These are phyloP conservation scores for Xyrichtys novacula DNA, from an alignment of 2,797 vertebrate species.

Conservation along the genomic window DNA sequence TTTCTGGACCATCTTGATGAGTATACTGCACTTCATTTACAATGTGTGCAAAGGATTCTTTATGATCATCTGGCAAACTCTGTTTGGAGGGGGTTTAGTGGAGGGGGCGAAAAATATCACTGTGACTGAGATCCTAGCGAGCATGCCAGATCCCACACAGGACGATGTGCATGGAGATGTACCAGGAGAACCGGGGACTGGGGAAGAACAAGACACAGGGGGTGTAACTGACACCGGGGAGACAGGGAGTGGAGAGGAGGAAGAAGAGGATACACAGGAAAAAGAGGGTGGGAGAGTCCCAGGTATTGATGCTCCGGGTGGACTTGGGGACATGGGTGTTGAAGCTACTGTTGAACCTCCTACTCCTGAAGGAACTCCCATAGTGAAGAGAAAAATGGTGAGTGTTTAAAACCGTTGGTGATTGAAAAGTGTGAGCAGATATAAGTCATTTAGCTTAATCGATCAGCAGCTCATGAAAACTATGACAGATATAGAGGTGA, in stretches of 20 bases:
- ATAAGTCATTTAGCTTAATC: not conserved
- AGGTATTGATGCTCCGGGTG: slow-evolving; percentile 87
- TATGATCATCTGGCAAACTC: slow-evolving; percentile 89
- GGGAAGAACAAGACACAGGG: slow-evolving; percentile 84
- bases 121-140: slow-evolving; percentile 92
- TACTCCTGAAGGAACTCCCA: slow-evolving; percentile 93
- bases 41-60: slow-evolving; percentile 89
- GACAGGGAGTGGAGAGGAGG: slow-evolving; percentile 86
- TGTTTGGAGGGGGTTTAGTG: slow-evolving; percentile 93
- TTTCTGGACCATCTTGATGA: slow-evolving; percentile 84
- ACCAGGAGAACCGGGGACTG: slow-evolving; percentile 78
- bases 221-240: slow-evolving; percentile 82
- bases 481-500: too few relatives aligned
- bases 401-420: not conserved
- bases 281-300: slow-evolving; percentile 88
- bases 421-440: not conserved
- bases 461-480: too few relatives aligned
- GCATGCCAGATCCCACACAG: slow-evolving; percentile 96
- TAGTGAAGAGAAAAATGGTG: slow-evolving; percentile 90
- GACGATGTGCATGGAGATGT: slow-evolving; percentile 94
- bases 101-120: slow-evolving; percentile 95
- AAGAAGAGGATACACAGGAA: slow-evolving; percentile 83
- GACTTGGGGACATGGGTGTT: slow-evolving; percentile 94
- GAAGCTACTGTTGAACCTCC: slow-evolving; percentile 90
- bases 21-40: slow-evolving; percentile 86